These are phyloP conservation scores for Drosophila prosaltans DNA, from an alignment of 1,140 invertebrate genomes.

Conservation along the genomic window DNA sequence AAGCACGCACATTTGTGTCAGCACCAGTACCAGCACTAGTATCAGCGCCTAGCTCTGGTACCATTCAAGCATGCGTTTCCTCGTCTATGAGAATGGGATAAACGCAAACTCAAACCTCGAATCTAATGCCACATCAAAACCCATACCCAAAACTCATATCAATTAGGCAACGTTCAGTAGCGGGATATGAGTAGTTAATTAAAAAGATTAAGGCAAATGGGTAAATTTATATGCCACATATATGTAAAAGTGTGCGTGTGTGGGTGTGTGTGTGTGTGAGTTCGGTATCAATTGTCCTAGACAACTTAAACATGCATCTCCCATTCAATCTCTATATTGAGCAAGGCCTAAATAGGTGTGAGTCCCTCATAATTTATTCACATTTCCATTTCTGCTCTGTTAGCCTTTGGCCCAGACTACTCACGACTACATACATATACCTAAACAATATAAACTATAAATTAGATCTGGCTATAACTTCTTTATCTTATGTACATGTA, in stretches of 20 bases:
- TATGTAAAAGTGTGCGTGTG: slow-evolving; percentile 11
- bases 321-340: slow-evolving; percentile 3
- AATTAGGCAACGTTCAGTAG: slow-evolving; percentile 69
- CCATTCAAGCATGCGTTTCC: slow-evolving; percentile 38
- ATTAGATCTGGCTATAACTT: slow-evolving; percentile 32
- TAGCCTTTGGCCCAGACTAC: not conserved
- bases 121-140: slow-evolving; percentile 19
- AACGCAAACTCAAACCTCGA: not conserved
- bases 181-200: slow-evolving; percentile 80
- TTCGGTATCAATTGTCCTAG: slow-evolving; percentile 21
- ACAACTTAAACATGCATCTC: slow-evolving; percentile 7
- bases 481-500: not conserved
- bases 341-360: not conserved
- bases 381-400: slow-evolving; percentile 23
- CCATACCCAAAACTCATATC: slow-evolving; percentile 50
- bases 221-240: slow-evolving; percentile 48
- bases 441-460: not conserved
- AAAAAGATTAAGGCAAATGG: slow-evolving; percentile 66
- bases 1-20: slow-evolving; percentile 38
- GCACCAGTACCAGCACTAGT: not conserved
- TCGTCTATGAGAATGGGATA: too few relatives aligned
- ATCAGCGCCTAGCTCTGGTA: not conserved
- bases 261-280: not conserved
- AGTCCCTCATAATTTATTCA: slow-evolving; percentile 44
- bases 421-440: not conserved